Base-by-base conservation (phyloP, 2,797 vertebrate genomes). In the Novumbra hubbsi region DNA sequence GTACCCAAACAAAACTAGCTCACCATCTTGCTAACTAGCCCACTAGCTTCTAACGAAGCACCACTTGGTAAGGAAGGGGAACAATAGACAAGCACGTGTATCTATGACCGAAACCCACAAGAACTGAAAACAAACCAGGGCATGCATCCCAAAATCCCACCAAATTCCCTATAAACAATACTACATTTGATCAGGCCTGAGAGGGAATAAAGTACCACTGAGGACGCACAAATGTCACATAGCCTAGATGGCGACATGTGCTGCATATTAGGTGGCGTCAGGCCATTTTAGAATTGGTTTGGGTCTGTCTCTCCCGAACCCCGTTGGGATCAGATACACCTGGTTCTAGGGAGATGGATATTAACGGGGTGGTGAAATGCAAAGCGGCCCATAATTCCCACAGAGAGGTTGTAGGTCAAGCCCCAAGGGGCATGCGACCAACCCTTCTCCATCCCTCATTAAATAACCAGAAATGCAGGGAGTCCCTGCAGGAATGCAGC, bases 401-500 rank as follows among this genome's bases (percentile, higher is more conserved):
- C 27, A 30, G 21, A 15, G 5, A 27, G 12, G 27, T 64, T 28
- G 32, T 16, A 64, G 62, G 15, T 64, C 16, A 32, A 17, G 27
- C 28, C 12, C 28, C 27, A 4, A 16, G 62, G 62, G 62, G 27
- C 16, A 28, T 7, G 27, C 62, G 4, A 32, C 62, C 62, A 28
- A 6, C 62, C 28, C 11, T 16, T 27, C 62, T 30, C 62, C 62
- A 19, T 8, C 62, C 30, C 68, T 60, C 52, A 69, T 74, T 69
- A 74, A 55, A 69, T 45, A 74, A 74, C 50, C 73, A 45, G 67
- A 27, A n/a, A 24, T 17, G 16, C 66, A 74, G 67, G 48, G 16
- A 50, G 63, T 57, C 21, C 55, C 55, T 57, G 21, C 17, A 52
- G 63, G 67, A 64, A 49, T 70, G 24, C 14, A 27, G 63, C n/a